Evolutionary conservation across 2,113 vertebrate species (phyloP), one percentile per base, ranked within the genome.

Genomic region (Indri indri): DNA sequence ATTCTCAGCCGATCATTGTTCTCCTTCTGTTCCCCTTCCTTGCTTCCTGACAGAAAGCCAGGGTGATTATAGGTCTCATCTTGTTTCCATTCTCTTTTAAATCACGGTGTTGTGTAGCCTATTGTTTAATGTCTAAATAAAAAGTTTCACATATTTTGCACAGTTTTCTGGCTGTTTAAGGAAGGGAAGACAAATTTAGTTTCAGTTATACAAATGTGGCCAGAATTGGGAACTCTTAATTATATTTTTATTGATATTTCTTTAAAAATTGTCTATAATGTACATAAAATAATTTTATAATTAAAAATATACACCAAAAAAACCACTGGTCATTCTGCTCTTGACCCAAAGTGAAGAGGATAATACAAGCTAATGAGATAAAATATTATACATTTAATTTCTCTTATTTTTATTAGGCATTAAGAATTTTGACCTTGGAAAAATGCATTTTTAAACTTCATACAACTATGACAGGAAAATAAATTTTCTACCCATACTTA

Each of bases 371-470:
- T 30, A 73, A 70, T 61, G 30, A 68, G 34, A 30, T 47, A 63
- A 84, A 88, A 42, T 42, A 50, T 8, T 10, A 37, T 4, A 73
- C 0, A 81, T 77, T 80, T 77, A 57, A 63, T 84, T 79, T 74
- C 40, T 63, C 13, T 27, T 59, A n/a, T 77, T 74, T 1, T 45
- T 63, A 20, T 40, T 77, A 73, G 30, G 0, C n/a, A 95, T 47
- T 42, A 70, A 40, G 70, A 79, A 65, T 65, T 80, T 54, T 47
- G 12, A 79, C 27, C 32, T 81, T 20, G 45, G 18, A 80, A 8
- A 94, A 76, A 83, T 54, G 52, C 11, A 34, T 32, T 82, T 91
- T 90, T 61, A 73, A 79, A 79, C 88, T 92, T 32, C 80, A 91
- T 14, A 63, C 16, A 84, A 59, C 34, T 34, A 65, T 74, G 11